Percentiles rank a stretch among this genome's conserved stretches.
Evolutionary conservation across 2,113 vertebrate species (phyloP).

Genomic region (Nematolebias whitei): DNA sequence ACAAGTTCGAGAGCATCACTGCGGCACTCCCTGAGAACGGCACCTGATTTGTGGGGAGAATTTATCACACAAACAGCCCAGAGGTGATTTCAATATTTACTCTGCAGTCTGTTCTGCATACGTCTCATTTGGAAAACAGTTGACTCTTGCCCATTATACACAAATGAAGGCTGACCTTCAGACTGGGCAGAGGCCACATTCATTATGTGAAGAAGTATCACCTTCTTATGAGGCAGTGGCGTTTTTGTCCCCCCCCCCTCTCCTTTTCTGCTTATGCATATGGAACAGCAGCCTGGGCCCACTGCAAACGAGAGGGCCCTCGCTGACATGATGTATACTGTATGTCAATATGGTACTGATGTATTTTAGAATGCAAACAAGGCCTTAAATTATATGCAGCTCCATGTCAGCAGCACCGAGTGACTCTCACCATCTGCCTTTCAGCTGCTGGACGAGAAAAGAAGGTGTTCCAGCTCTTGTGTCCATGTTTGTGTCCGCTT

Average conservation of each 20-base stretch:
- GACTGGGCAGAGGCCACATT: slow-evolving; percentile 83
- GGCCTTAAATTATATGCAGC: slow-evolving; percentile 98
- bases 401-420: slow-evolving; percentile 92
- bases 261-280: slow-evolving; percentile 80
- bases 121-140: slow-evolving; percentile 86
- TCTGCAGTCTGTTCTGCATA: slow-evolving; percentile 77
- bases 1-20: slow-evolving; percentile 59
- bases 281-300: slow-evolving; percentile 84
- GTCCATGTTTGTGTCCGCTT: slow-evolving; percentile 37
- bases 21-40: slow-evolving; percentile 61
- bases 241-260: slow-evolving; percentile 17
- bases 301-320: slow-evolving; percentile 93
- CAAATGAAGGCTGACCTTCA: slow-evolving; percentile 87
- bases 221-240: slow-evolving; percentile 71
- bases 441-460: slow-evolving; percentile 93
- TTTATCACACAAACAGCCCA: slow-evolving; percentile 78
- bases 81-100: slow-evolving; percentile 82
- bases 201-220: slow-evolving; percentile 82
- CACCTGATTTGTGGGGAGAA: slow-evolving; percentile 74
- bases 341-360: slow-evolving; percentile 98
- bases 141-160: slow-evolving; percentile 84
- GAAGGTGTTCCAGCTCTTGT: slow-evolving; percentile 76
- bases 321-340: slow-evolving; percentile 96
- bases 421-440: slow-evolving; percentile 95
- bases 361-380: slow-evolving; percentile 99